These are phyloP conservation scores for Zingel zingel DNA, from an alignment of 2,113 vertebrate species.

Conservation along the genomic window DNA sequence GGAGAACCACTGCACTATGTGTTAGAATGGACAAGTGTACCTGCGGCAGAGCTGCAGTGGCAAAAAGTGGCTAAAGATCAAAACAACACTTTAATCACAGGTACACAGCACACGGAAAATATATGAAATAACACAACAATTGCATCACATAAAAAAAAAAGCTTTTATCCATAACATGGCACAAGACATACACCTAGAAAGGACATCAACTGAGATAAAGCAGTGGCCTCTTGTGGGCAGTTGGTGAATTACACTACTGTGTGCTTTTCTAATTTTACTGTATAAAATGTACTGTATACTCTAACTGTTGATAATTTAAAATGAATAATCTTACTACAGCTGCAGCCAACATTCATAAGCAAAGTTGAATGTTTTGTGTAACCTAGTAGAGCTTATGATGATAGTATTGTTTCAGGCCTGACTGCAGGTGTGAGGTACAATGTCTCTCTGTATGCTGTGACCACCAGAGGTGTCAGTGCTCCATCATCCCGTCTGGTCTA, in stretches of 20 bases:
- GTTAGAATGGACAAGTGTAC: conserved; percentile 70
- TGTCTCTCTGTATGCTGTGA: conserved; percentile 79
- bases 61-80: conserved; percentile 53
- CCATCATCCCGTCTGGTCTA: conserved; percentile 72
- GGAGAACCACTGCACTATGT: conserved; percentile 63
- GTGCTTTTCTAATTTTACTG: not conserved
- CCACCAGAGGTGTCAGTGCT: conserved; percentile 72
- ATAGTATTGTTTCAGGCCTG: conserved; percentile 70
- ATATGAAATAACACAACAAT: not conserved
- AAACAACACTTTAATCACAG: conserved; percentile 66
- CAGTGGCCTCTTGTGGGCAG: conserved; percentile 52
- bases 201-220: not conserved
- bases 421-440: conserved; percentile 75
- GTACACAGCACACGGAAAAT: conserved; percentile 48
- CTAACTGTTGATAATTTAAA: not conserved
- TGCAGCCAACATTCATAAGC: not conserved
- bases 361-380: not conserved
- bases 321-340: not conserved
- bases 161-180: not conserved
- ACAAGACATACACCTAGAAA: not conserved
- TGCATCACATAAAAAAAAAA: not conserved
- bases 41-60: conserved; percentile 67
- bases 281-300: too few species aligned
- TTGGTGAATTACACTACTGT: not conserved
- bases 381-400: not conserved